phyloP scores from a whole-genome alignment of 2,888 invertebrate species.

The Ceriagrion tenellum region DNA sequence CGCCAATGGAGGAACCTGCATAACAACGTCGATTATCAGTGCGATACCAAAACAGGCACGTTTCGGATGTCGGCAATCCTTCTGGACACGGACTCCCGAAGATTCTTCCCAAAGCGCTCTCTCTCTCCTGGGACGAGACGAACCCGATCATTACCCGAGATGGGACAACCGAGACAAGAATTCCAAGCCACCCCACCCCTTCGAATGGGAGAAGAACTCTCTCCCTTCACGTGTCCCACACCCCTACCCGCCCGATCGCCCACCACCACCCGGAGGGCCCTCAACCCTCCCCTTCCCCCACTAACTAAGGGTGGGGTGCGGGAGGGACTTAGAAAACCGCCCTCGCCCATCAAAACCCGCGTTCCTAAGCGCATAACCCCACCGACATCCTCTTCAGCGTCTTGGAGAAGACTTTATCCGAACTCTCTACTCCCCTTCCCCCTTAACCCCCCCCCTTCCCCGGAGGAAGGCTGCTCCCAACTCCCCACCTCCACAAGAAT shows the following conservation, averaged over 20 bases:
- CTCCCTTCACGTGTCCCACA: neutral
- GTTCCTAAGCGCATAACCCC: constrained; percentile 59
- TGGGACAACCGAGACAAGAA: constrained; percentile 67
- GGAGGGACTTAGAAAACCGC: constrained; percentile 23
- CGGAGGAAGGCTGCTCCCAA: neutral
- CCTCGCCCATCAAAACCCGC: constrained; percentile 42
- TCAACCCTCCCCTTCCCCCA: neutral
- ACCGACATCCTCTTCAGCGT: constrained; percentile 52
- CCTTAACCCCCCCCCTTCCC: neutral
- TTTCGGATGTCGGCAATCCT: constrained; percentile 66
- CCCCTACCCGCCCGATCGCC: neutral
- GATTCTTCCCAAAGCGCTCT: constrained; percentile 45
- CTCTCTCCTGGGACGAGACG: constrained; percentile 37
- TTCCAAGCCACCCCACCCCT: constrained; percentile 50
- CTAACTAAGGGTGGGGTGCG: too few species aligned
- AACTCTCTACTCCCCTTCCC: neutral
- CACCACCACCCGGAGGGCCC: constrained; percentile 23
- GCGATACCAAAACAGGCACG: constrained; percentile 66
- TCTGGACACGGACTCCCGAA: constrained; percentile 62
- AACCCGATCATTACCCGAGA: constrained; percentile 67
- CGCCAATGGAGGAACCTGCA: constrained; percentile 33
- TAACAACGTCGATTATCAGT: constrained; percentile 61
- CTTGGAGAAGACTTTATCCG: constrained; percentile 43
- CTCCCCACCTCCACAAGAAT: neutral
- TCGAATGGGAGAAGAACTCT: neutral